These are phyloP conservation scores for Brachionus rotundiformis DNA, from an alignment of 1,140 invertebrate species.

Conservation along the genomic window DNA sequence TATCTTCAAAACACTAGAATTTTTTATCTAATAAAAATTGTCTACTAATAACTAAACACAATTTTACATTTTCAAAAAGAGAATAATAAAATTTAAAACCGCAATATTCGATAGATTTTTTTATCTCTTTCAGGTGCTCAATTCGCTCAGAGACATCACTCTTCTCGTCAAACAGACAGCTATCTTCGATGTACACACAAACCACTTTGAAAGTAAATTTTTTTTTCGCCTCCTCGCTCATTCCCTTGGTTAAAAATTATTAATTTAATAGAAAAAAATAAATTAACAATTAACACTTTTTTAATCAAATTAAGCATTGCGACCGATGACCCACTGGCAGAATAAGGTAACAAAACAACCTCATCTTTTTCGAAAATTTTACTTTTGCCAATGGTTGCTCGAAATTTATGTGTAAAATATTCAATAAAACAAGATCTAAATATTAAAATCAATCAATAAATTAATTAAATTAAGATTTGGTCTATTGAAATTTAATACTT, in stretches of 20 bases:
- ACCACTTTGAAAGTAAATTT: conserved; percentile 4
- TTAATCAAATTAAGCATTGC: conserved; percentile 28
- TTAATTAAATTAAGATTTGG: not conserved
- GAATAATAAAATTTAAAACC: conserved; percentile 37
- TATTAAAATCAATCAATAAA: not conserved
- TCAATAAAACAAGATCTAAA: conserved; percentile 39
- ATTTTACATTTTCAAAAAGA: conserved; percentile 41
- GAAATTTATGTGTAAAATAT: conserved; percentile 51
- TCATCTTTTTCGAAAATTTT: conserved; percentile 51
- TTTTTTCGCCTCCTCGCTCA: conserved; percentile 24
- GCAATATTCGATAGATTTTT: conserved; percentile 2
- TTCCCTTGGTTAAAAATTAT: not conserved
- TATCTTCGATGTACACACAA: conserved; percentile 36
- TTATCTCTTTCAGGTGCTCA: not conserved
- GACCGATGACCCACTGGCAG: not conserved
- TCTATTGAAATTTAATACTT: not conserved
- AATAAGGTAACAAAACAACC: conserved; percentile 43
- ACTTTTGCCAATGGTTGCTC: conserved; percentile 39
- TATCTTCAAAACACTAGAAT: not conserved
- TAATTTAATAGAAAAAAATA: not conserved
- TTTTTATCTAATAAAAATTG: not conserved
- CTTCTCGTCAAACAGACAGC: not conserved
- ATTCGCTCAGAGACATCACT: not conserved
- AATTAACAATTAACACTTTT: not conserved
- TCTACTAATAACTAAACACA: not conserved